These are phyloP conservation scores for Bergia sp. DNA, from an alignment of 92 coral and sea anemone species.

Conservation along the genomic window DNA sequence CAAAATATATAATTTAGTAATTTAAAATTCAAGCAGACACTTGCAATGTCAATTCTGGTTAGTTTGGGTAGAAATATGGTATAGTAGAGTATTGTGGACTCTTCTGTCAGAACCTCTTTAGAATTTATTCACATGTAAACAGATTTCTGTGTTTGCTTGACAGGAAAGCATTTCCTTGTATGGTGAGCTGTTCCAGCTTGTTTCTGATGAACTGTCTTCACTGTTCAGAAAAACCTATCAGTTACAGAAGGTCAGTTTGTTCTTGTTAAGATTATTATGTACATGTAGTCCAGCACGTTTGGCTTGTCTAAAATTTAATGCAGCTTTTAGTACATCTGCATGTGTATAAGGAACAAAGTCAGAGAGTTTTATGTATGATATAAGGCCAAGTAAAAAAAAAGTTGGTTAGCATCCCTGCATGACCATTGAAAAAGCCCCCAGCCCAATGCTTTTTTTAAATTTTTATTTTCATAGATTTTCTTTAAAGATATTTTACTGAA, in stretches of 20 bases:
- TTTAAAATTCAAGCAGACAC: too few species aligned
- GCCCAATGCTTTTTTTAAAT: too few species aligned
- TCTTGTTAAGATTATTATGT: not conserved
- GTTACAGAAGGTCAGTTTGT: constrained; percentile 78
- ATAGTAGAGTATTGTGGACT: not conserved
- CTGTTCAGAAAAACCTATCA: constrained; percentile 88
- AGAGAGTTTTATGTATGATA: too few species aligned
- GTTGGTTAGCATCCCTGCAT: too few species aligned
- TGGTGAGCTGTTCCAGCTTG: constrained; percentile 71
- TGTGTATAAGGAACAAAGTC: too few species aligned
- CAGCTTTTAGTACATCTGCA: too few species aligned
- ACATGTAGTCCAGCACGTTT: not conserved
- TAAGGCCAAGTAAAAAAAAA: too few species aligned
- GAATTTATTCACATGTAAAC: not conserved
- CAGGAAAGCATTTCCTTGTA: constrained; percentile 87
- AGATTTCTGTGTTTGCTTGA: not conserved
- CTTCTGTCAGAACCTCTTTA: not conserved
- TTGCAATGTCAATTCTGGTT: too few species aligned
- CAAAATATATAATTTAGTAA: too few species aligned
- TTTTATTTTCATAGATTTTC: too few species aligned
- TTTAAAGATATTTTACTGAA: too few species aligned
- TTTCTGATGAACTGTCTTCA: constrained; percentile 81
- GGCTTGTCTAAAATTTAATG: not conserved
- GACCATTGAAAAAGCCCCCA: too few species aligned
- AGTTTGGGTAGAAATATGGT: not conserved